Evolutionary conservation across 2,888 invertebrate species (phyloP), one percentile per base, ranked within the genome.

Genomic region (Syritta pipiens): DNA sequence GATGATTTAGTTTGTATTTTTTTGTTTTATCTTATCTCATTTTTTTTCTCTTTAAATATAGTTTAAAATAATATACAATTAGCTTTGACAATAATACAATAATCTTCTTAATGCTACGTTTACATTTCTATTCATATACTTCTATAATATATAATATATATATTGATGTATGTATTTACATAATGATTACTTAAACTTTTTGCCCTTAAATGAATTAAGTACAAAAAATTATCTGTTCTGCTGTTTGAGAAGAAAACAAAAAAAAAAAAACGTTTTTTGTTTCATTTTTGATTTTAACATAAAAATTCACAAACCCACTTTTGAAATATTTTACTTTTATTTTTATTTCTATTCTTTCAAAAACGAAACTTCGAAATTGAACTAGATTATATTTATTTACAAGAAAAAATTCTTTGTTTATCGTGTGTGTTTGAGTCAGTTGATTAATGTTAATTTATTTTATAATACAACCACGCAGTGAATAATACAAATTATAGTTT

Each of bases 61-160:
- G 10, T 72, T 72, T 72, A 65, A 72, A 63, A 51, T 79, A 62
- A 74, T 74, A 57, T 74, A 79, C 79, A 79, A 62, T 60, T 68
- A 79, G 40, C 40, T 71, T 65, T 55, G 44, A 74, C 60, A 74
- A 79, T 79, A 79, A 79, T 74, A 77, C 77, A 79, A 79, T 67
- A 46, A 62, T 62, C 14, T 55, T 49, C 63, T 63, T 74, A 67
- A 32, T 19, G 7, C 32, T 72, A 77, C 10, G 40, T 69, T 55
- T 79, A 79, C 60, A 49, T 57, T 37, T 55, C 79, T 79, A 60
- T 68, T 67, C 67, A 72, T 57, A 79, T 79, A 79, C 67, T 44
- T 74, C 74, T 79, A 74, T 77, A 77, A 77, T 65, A 72, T 77
- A 77, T 77, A 77, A 72, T 72, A 72, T 77, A 77, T 77, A 77